Percentiles rank a stretch among this genome's conserved stretches.
Conservation (phyloP, 2,113 vertebrate genomes). For the Pardalotus punctatus region DNA sequence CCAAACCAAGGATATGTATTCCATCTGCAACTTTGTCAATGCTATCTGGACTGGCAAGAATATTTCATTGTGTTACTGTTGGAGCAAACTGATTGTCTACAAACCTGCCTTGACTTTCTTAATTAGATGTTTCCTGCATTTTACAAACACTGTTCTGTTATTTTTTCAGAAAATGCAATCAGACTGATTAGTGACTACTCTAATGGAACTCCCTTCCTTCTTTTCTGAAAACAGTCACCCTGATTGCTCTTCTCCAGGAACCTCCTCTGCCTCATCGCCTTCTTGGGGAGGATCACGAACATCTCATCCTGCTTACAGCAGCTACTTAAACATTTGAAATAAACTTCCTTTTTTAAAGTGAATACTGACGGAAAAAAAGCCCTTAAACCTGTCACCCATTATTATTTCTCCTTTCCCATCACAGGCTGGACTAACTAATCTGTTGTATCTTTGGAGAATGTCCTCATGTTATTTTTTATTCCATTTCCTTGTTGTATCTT, state of each 20-base stretch:
- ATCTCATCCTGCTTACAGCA: not conserved
- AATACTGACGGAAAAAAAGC: not conserved
- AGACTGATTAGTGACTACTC: not conserved
- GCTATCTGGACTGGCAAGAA: not conserved
- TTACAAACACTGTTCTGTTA: not conserved
- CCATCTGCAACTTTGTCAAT: not conserved
- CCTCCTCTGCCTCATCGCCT: not conserved
- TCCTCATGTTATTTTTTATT: not conserved
- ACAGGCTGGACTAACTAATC: not conserved
- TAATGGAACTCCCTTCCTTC: not conserved
- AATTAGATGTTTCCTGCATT: not conserved
- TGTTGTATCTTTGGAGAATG: not conserved
- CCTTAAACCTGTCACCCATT: not conserved
- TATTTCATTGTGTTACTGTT: not conserved
- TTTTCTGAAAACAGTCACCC: not conserved
- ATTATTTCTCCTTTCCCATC: not conserved
- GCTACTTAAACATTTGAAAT: not conserved
- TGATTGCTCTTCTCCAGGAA: not conserved
- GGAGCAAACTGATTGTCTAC: not conserved
- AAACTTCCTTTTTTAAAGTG: not conserved
- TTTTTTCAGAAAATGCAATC: not conserved
- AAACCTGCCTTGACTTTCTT: not conserved
- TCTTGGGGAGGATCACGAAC: not conserved
- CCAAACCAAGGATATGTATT: not conserved
- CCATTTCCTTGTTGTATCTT: not conserved